Evolutionary conservation across 2,888 invertebrate species (phyloP).

Genomic region (Drosophila koepferae): DNA sequence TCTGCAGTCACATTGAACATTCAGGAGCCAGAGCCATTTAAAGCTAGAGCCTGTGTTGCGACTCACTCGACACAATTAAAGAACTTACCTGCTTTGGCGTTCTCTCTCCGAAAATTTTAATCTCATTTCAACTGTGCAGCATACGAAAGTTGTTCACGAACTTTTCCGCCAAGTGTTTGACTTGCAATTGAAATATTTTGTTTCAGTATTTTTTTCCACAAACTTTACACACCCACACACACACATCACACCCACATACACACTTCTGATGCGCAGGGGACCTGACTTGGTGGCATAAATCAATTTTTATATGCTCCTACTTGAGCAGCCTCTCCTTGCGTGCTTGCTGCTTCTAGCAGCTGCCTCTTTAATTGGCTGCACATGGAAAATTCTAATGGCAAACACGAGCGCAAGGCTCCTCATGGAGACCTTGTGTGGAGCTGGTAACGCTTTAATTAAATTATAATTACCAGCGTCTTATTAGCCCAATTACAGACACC

Average conservation of each 20-base stretch:
- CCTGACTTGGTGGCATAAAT: slow-evolving; percentile 57
- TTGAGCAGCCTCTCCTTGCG: slow-evolving; percentile 9
- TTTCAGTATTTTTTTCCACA: slow-evolving; percentile 15
- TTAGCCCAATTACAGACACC: slow-evolving; percentile 71
- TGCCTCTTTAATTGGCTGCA: slow-evolving; percentile 63
- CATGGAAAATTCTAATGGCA: slow-evolving; percentile 64
- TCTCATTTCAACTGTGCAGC: slow-evolving; percentile 47
- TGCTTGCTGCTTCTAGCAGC: slow-evolving; percentile 10
- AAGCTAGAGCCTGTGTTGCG: slow-evolving; percentile 5
- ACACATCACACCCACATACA: not conserved
- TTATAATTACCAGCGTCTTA: slow-evolving; percentile 76
- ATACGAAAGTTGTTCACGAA: slow-evolving; percentile 44
- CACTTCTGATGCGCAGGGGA: slow-evolving; percentile 13
- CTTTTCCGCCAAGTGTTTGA: slow-evolving; percentile 62
- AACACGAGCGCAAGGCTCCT: slow-evolving; percentile 49
- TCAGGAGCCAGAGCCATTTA: not conserved
- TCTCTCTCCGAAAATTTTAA: slow-evolving; percentile 35
- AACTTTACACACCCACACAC: not conserved
- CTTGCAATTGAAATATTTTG: slow-evolving; percentile 66
- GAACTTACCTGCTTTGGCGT: slow-evolving; percentile 18
- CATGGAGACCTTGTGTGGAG: slow-evolving; percentile 10
- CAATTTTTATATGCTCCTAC: slow-evolving; percentile 63
- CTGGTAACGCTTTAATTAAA: slow-evolving; percentile 68
- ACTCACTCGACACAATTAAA: slow-evolving; percentile 45
- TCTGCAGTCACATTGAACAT: not conserved